Evolutionary conservation across 1,140 invertebrate species (phyloP).

Genomic region (Calliopsis andreniformis): DNA sequence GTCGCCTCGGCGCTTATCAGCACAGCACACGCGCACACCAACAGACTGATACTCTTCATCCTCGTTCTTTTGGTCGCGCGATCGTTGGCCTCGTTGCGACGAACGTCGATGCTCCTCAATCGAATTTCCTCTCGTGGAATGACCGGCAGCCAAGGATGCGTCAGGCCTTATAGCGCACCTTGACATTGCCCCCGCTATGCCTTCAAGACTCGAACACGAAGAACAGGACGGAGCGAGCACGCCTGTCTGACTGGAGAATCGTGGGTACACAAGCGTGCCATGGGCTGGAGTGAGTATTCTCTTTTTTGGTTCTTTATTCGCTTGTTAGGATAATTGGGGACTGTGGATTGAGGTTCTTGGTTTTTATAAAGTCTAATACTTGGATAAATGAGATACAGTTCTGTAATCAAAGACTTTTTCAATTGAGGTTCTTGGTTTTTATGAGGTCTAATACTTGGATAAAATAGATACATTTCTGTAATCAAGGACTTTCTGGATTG

Average conservation of each 20-base stretch:
- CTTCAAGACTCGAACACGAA: slow-evolving; percentile 30
- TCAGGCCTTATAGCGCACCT: slow-evolving; percentile 79
- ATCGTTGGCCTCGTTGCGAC: not conserved
- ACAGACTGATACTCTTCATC: not conserved
- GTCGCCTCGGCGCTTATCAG: slow-evolving; percentile 55
- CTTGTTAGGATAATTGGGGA: too few relatives aligned
- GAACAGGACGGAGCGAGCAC: slow-evolving; percentile 16
- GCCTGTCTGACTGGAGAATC: not conserved
- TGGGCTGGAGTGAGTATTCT: not conserved
- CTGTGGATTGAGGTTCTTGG: too few relatives aligned
- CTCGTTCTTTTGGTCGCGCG: too few relatives aligned
- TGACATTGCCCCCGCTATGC: slow-evolving; percentile 79
- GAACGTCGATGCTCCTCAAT: slow-evolving; percentile 43
- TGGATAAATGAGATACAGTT: too few relatives aligned
- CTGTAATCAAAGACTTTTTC: too few relatives aligned
- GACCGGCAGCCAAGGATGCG: slow-evolving; percentile 73
- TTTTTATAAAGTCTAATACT: too few relatives aligned
- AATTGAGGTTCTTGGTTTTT: too few relatives aligned
- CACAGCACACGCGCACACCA: slow-evolving; percentile 56
- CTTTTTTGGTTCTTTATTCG: not conserved
- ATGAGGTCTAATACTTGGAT: too few relatives aligned
- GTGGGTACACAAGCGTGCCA: not conserved
- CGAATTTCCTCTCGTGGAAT: slow-evolving; percentile 73
- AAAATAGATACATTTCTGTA: too few relatives aligned
- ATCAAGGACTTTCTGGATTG: too few relatives aligned